phyloP scores from a whole-genome alignment of 2,797 vertebrate species.

The Mormyrops boulengeri region DNA sequence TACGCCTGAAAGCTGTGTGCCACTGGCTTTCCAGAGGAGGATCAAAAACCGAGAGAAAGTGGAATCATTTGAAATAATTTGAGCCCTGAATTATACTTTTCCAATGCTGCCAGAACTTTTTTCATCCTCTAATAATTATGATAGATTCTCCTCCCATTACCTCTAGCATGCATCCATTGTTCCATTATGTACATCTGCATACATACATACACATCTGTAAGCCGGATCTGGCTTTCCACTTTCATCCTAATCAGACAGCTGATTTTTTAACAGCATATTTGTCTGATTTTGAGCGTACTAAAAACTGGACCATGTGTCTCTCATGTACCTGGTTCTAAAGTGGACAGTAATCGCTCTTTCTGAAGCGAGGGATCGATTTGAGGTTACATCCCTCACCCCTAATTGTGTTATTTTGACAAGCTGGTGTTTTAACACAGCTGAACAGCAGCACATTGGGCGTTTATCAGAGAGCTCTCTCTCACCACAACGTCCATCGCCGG shows the following conservation, averaged over 20 bases:
- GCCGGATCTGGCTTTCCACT: neutral
- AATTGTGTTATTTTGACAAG: constrained; percentile 3
- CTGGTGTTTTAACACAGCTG: neutral
- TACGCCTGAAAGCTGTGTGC: neutral
- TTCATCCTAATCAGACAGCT: neutral
- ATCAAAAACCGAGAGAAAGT: neutral
- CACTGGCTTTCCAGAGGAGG: neutral
- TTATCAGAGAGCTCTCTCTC: neutral
- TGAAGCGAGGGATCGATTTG: neutral
- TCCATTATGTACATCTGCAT: neutral
- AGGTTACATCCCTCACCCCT: neutral
- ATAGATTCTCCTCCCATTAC: neutral
- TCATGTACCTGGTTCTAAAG: neutral
- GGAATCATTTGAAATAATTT: neutral
- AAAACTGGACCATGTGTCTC: neutral
- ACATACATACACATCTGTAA: neutral
- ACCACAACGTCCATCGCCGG: neutral
- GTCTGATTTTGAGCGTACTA: neutral
- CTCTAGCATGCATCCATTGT: neutral
- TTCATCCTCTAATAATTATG: neutral
- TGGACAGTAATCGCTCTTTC: neutral
- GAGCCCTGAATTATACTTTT: neutral
- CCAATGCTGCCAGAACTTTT: neutral
- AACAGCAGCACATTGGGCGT: neutral
- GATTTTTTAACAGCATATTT: neutral